Conservation (phyloP, 2,888 invertebrate species). For the Yponomeuta cagnagella region DNA sequence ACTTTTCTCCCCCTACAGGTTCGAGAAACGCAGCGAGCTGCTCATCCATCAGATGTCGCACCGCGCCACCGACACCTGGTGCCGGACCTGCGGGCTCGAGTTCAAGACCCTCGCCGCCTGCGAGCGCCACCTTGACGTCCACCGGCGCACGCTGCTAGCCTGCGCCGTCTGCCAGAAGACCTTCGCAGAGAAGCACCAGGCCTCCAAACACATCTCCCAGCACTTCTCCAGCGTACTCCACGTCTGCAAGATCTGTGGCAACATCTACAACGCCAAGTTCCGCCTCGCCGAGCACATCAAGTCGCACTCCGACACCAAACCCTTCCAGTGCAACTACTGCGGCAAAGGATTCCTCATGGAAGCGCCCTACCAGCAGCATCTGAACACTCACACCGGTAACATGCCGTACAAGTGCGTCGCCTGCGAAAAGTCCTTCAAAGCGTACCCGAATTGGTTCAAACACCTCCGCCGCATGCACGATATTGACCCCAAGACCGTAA, state of each 20-base stretch:
- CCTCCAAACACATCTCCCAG: conserved; percentile 47
- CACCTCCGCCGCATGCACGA: conserved; percentile 55
- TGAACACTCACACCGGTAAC: conserved; percentile 74
- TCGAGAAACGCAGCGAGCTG: conserved; percentile 44
- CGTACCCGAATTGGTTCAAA: conserved; percentile 75
- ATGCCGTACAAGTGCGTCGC: conserved; percentile 73
- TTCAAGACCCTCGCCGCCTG: conserved; percentile 42
- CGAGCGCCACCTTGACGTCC: conserved; percentile 48
- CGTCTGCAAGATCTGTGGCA: conserved; percentile 76
- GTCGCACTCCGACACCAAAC: conserved; percentile 56
- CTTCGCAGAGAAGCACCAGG: conserved; percentile 64
- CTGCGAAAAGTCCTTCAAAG: conserved; percentile 73
- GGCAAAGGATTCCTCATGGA: conserved; percentile 54
- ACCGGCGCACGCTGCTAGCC: conserved; percentile 47
- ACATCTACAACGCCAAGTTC: conserved; percentile 63
- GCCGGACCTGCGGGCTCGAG: conserved; percentile 51
- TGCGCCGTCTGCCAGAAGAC: conserved; percentile 76
- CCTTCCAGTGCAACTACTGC: conserved; percentile 69
- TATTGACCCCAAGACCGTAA: conserved; percentile 30
- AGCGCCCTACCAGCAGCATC: conserved; percentile 58
- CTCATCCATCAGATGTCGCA: conserved; percentile 45
- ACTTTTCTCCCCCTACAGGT: conserved; percentile 32
- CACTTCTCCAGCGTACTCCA: conserved; percentile 56
- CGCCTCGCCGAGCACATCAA: conserved; percentile 51
- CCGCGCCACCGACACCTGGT: conserved; percentile 37